Base-by-base conservation (phyloP, 2,797 vertebrate genomes). In the Falco cherrug region DNA sequence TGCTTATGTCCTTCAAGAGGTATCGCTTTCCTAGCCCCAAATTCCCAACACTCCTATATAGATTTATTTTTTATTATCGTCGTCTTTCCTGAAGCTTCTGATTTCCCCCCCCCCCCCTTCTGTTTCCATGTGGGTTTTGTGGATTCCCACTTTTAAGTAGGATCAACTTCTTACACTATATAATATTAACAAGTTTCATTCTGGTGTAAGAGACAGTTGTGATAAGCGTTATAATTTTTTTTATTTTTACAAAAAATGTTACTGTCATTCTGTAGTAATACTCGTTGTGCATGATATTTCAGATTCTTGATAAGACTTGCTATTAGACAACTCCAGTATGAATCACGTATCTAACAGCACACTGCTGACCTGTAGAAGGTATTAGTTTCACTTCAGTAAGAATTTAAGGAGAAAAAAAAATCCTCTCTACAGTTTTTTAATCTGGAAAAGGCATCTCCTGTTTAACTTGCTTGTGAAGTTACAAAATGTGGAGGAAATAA, bases 1-100 rank as follows among this genome's bases (percentile, higher is more conserved):
- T 82, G 75, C 71, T 74, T 28, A 26, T 59, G 64, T 92, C 95
- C 89, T 95, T 90, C 74, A 77, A 50, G 73, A 96, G 65, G 53
- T 33, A 63, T 68, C 53, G 15, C 89, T 77, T 95, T 51, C 77
- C 79, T 60, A 53, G 37, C 83, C 84, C 76, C 57, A 59, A 48
- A 94, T 68, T 86, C 92, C 91, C 92, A 93, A 13, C 31, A 20
- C 73, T 87, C 45, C 53, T 86, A 76, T 91, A 92, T 60, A 19
- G 71, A 90, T 91, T 68, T 74, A 22, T 64, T 76, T 77, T 78
- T 91, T 65, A 75, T 76, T 57, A 25, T n/a, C 48, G 31, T 61
- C 81, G 75, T 87, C 73, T 45, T 93, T 73, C 50, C 31, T 50
- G 33, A 64, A 89, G 41, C 29, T 67, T 69, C 68, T 68, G 48